Percentiles rank a stretch among this genome's conserved stretches.
Evolutionary conservation across 2,113 vertebrate species (phyloP).

Genomic region (Paedocypris sp.): DNA sequence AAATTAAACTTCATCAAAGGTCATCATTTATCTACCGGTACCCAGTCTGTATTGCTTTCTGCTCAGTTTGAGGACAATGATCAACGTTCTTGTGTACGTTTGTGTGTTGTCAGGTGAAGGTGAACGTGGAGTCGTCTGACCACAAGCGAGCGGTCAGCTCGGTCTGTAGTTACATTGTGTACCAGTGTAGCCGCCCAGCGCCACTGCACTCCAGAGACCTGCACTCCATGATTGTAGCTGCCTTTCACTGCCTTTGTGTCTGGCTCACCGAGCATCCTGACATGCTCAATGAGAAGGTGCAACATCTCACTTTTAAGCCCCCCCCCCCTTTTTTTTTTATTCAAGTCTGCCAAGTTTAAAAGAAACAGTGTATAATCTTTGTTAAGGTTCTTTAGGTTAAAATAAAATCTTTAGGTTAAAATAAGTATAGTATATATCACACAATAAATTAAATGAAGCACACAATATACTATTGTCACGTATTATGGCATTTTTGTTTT

Average conservation of each 20-base stretch:
- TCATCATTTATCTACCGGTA: too few relatives aligned
- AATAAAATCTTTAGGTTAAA: too few relatives aligned
- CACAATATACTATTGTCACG: too few relatives aligned
- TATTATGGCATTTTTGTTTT: not conserved
- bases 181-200: slow-evolving; percentile 84
- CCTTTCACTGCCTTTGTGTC: slow-evolving; percentile 84
- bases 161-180: slow-evolving; percentile 79
- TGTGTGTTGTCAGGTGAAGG: slow-evolving; percentile 62
- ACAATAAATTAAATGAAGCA: too few relatives aligned
- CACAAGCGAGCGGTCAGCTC: slow-evolving; percentile 70
- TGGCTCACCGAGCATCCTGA: slow-evolving; percentile 82
- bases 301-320: not conserved
- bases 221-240: slow-evolving; percentile 91
- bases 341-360: too few relatives aligned
- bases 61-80: not conserved
- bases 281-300: slow-evolving; percentile 82
- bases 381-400: too few relatives aligned
- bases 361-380: too few relatives aligned
- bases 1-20: too few relatives aligned
- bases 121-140: slow-evolving; percentile 66
- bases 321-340: too few relatives aligned
- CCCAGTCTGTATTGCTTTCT: too few relatives aligned
- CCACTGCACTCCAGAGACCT: slow-evolving; percentile 85
- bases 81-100: not conserved
- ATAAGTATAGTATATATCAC: too few relatives aligned